Evolutionary conservation across 2,113 vertebrate genomes (phyloP).

Genomic region (Otolemur garnettii): DNA sequence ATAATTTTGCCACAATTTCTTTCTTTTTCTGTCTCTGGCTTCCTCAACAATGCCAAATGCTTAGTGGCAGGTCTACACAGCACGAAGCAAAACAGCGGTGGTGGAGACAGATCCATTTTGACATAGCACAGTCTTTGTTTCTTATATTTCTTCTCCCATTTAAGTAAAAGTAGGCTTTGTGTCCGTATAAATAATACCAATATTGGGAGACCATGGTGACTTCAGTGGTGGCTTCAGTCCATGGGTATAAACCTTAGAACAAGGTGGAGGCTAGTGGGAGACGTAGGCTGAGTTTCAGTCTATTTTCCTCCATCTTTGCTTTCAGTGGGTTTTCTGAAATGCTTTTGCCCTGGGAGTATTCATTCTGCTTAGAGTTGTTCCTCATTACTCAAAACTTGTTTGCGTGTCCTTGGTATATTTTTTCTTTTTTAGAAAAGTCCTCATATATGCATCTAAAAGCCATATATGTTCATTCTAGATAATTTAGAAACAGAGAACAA

Average conservation of each 20-base stretch:
- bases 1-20: neutral
- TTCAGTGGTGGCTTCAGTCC: neutral
- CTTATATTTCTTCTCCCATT: neutral
- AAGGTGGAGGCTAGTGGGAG: neutral
- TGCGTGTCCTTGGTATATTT: neutral
- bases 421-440: neutral
- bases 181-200: neutral
- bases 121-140: neutral
- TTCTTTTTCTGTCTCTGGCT: neutral
- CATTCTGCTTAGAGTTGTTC: neutral
- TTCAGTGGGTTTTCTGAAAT: neutral
- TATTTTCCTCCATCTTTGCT: neutral
- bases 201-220: neutral
- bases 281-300: neutral
- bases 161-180: neutral
- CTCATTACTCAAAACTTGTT: neutral
- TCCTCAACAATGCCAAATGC: neutral
- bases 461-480: neutral
- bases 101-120: neutral
- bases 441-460: neutral
- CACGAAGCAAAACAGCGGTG: neutral
- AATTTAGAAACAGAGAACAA: neutral
- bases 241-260: too few relatives aligned
- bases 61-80: neutral
- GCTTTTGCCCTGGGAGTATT: neutral